Percentiles rank a stretch among this genome's conserved stretches.
Evolutionary conservation across 1,140 invertebrate genomes (phyloP).

Genomic region (Telenomus remus): DNA sequence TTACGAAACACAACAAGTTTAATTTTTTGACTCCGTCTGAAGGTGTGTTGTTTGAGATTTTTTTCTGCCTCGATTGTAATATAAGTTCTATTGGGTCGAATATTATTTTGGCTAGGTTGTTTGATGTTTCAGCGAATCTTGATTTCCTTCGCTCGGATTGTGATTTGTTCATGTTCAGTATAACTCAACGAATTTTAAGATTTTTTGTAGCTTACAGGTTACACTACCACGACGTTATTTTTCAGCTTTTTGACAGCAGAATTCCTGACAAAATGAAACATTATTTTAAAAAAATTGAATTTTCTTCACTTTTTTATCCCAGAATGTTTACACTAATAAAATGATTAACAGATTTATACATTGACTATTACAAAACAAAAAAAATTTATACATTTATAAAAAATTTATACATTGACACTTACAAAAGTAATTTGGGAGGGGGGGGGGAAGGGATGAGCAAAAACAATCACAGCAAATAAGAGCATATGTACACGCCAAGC

Average conservation of each 20-base stretch:
- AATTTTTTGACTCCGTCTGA: conserved; percentile 12
- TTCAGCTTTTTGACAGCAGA: neutral
- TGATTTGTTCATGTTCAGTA: conserved; percentile 22
- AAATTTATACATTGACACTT: no score
- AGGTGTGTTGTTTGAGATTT: conserved; percentile 32
- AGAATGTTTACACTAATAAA: no score
- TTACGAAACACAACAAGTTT: conserved; percentile 1
- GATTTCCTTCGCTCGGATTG: conserved; percentile 23
- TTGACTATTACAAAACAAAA: no score
- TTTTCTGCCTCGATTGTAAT: conserved; percentile 32
- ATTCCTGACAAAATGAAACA: neutral
- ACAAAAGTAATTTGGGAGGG: no score
- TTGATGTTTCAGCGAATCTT: neutral
- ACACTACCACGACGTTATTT: neutral
- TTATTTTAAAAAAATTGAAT: no score
- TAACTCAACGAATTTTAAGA: conserved; percentile 9
- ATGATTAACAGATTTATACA: no score
- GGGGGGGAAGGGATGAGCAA: no score
- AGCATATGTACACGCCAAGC: no score
- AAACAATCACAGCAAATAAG: no score
- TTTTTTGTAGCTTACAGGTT: conserved; percentile 14
- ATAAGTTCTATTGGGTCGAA: conserved; percentile 16
- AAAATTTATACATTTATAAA: no score
- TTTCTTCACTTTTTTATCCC: no score
- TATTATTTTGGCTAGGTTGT: conserved; percentile 6